Evolutionary conservation across 2,888 invertebrate species (phyloP), one percentile per base, ranked within the genome.

Genomic region (Xestia c-nigrum): DNA sequence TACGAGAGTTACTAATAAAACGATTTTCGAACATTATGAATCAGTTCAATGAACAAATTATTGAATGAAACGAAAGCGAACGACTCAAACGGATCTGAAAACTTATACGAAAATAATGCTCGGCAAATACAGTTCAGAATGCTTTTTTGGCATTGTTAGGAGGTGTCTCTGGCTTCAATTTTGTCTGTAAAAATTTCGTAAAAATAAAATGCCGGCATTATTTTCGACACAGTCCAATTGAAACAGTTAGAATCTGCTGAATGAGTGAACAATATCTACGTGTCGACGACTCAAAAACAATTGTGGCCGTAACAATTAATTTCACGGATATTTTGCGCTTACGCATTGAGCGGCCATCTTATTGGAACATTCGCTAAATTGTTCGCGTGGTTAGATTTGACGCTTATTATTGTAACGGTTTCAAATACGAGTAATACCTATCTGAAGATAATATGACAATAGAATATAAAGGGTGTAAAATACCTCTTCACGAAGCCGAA

Each of bases 291-390:
- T 80, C 64, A 67, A 83, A 84, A 85, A 86, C 87, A 89, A 89
- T 87, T 80, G 83, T 70, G 63, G 63, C 81, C 84, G 82, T 82
- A 85, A 86, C 78, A 85, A 85, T 83, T 82, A 76, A 87, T 89
- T 88, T 87, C 79, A 89, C 83, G 88, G 84, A 64, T 81, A 76
- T 84, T 88, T 83, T 79, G 80, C 84, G 77, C 81, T 69, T 72
- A 85, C 83, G 83, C 76, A 85, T 76, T 72, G 66, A 74, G 19
- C 68, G 72, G 76, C 65, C 72, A 80, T 87, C 74, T 73, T 64
- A 71, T 78, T 74, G 66, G 81, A 76, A 73, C 74, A 64, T 64
- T 81, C 69, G 77, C 76, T 59, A 78, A 82, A 78, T 74, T 81
- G 71, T 76, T 80, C 64, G 38, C 47, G n/a, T 63, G 21, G 74